Base-by-base conservation (phyloP, 2,797 vertebrate species). In the Notoglanidium macrostoma region DNA sequence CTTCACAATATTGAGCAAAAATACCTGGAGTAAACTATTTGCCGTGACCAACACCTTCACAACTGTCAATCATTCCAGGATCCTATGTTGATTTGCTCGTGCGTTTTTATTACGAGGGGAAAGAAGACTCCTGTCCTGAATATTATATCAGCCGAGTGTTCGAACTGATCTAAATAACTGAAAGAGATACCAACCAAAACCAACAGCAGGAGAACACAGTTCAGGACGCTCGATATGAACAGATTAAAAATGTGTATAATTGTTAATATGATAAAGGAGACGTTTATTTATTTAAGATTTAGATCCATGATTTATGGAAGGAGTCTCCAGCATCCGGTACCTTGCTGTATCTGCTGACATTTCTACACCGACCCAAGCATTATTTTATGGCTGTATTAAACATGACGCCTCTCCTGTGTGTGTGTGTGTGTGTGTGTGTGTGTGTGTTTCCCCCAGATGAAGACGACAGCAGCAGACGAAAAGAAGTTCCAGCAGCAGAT, bases 401-500 rank as follows among this genome's bases (percentile, higher is more conserved):
- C 5, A 12, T 12, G 21, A 23, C 32, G 8, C 0, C 6, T 5
- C 2, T 49, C 9, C 0, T 35, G 32, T 21, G 21, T 40, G 40
- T 4, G 40, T 40, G 40, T 35, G 1, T 35, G 35, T 35, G 35
- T 35, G 35, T 35, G 1, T 35, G 35, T 35, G 35, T 35, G 35
- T 35, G 35, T 35, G 35, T 40, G 40, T 84, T 5, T 74, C 17
- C 74, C 83, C 76, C 91, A 99, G 98, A 97, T 97, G 96, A 99
- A 99, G 95, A 96, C 96, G 44, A 95, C 97, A 76, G 92, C 96
- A 91, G 95, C 98, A 61, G 98, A 99, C 92, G 98, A 99, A 94
- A 99, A 97, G 95, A 99, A 97, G 95, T 99, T 99, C 95, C 98
- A 99, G 96, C 98, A 99, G 95, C 98, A 99, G 96, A 99, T 99